A percentile compares a stretch with the other conserved stretches of the same genome.
Conservation (phyloP, 2,797 vertebrate genomes). For the Brachyrhaphis roseni region DNA sequence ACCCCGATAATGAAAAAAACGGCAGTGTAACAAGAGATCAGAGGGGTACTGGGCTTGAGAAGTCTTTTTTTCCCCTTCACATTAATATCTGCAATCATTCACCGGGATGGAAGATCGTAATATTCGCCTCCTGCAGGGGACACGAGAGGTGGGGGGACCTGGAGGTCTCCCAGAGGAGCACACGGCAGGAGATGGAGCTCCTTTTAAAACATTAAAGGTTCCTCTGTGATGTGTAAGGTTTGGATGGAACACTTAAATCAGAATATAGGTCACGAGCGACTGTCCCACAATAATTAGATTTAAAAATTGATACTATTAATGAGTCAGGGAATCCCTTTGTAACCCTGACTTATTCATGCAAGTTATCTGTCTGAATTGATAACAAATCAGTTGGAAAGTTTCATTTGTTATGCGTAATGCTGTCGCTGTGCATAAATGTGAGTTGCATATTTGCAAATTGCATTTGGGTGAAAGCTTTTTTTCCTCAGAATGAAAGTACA, state of each 20-base stretch:
- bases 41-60: constrained; percentile 82
- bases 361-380: constrained; percentile 70
- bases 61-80: constrained; percentile 68
- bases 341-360: constrained; percentile 77
- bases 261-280: constrained; percentile 81
- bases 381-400: constrained; percentile 64
- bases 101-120: constrained; percentile 66
- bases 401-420: constrained; percentile 60
- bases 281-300: constrained; percentile 80
- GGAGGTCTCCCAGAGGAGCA: constrained; percentile 36
- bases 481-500: background rate
- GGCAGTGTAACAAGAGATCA: constrained; percentile 83
- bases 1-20: constrained; percentile 79
- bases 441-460: constrained; percentile 30
- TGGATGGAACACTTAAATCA: constrained; percentile 71
- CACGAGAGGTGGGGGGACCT: constrained; percentile 7
- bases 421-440: constrained; percentile 42
- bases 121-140: constrained; percentile 50
- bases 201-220: constrained; percentile 35
- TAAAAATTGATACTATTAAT: constrained; percentile 84
- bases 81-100: constrained; percentile 83
- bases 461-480: constrained; percentile 6
- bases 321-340: constrained; percentile 75
- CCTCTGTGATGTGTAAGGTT: constrained; percentile 47
- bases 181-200: constrained; percentile 25